Evolutionary conservation across 2,797 vertebrate species (phyloP).

Genomic region (Enteromius fasciolatus): DNA sequence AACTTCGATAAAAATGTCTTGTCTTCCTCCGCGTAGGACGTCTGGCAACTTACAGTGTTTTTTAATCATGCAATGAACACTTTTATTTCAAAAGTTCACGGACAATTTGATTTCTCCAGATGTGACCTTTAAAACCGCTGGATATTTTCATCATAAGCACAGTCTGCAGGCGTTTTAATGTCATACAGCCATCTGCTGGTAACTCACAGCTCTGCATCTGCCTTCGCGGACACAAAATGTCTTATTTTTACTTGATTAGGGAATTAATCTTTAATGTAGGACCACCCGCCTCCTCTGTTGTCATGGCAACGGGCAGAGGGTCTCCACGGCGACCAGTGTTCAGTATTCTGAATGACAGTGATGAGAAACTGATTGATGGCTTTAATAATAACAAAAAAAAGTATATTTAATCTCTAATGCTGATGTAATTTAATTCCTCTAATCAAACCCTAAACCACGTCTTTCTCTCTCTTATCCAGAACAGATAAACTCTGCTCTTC

Average conservation of each 20-base stretch:
- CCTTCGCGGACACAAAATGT: background rate
- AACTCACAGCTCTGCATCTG: background rate
- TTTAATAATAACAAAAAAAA: constrained; percentile 46
- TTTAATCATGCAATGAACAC: background rate
- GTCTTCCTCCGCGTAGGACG: background rate
- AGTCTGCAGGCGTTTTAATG: background rate
- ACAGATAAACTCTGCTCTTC: background rate
- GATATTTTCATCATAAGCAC: background rate
- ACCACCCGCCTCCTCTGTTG: constrained; percentile 36
- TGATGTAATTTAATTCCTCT: constrained; percentile 22
- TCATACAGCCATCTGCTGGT: constrained; percentile 32
- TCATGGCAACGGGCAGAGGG: constrained; percentile 19
- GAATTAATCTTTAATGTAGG: constrained; percentile 32
- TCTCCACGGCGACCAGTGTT: constrained; percentile 5
- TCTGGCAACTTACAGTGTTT: background rate
- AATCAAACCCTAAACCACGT: background rate
- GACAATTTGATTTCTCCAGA: background rate
- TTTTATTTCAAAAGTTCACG: background rate
- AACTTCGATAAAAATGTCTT: background rate
- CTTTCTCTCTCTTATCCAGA: background rate
- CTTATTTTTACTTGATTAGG: background rate
- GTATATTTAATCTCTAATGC: constrained; percentile 21
- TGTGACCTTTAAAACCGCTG: background rate
- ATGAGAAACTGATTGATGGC: constrained; percentile 53
- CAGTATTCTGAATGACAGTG: constrained; percentile 23